Evolutionary conservation across 2,888 invertebrate species (phyloP), one percentile per base, ranked within the genome.

Genomic region (Ypsolopha scabrella): DNA sequence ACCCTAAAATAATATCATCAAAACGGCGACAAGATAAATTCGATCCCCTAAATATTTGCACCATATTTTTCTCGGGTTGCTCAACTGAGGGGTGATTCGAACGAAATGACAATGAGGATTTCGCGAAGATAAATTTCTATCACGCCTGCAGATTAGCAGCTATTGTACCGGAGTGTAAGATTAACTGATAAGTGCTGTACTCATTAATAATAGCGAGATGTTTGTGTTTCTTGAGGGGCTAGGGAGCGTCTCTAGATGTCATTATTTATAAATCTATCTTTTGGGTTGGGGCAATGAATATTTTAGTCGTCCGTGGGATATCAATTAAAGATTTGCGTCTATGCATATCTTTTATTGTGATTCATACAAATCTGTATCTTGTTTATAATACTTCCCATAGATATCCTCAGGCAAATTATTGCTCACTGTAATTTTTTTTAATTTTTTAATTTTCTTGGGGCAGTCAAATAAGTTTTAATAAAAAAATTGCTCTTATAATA

Each of bases 151-250:
- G 85, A 85, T 85, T 85, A 85, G 79, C 75, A 56, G 56, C 68
- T 63, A 80, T 85, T 86, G 85, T 83, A 64, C 60, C 61, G 64
- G 72, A 64, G 80, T 78, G 80, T 78, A 80, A 85, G 85, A 86
- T 86, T 83, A 83, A 81, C 78, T 80, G 85, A 86, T 86, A 85
- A 83, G 83, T 83, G 80, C 76, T 51, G 44, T 75, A 60, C 74
- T 77, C 67, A 76, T 76, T 80, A 83, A 82, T 83, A 83, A 83
- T 83, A 85, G 76, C 51, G 60, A 72, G 63, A 77, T 81, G 80
- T 81, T 79, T 79, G 63, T 59, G 58, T 60, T 60, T 62, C 35
- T 24, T 10, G 37, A 36, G 47, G 37, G 47, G 61, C n/a, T 60
- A 64, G 59, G 67, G 72, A 70, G 61, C 60, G 58, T 59, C 65